These are phyloP conservation scores for Psephotus haematonotus DNA, from an alignment of 2,113 vertebrate genomes.

Conservation along the genomic window DNA sequence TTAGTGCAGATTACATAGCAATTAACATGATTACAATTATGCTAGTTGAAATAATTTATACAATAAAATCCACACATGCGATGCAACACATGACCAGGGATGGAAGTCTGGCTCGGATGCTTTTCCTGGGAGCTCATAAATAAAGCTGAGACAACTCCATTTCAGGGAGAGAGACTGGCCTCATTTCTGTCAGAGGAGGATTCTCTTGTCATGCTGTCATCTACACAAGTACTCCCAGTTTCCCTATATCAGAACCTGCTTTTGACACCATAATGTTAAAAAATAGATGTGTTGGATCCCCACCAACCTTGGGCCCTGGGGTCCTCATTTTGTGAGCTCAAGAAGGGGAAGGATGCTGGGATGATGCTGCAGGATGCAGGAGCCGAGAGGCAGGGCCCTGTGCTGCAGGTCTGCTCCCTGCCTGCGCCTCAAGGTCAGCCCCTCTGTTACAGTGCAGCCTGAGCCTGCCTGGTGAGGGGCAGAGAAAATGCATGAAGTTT, in stretches of 20 bases:
- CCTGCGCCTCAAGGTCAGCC: background rate
- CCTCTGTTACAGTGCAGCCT: background rate
- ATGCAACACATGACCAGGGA: conserved; percentile 46
- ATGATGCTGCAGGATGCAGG: background rate
- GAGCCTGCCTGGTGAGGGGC: background rate
- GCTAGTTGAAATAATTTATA: conserved; percentile 73
- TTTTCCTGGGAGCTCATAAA: background rate
- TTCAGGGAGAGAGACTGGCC: background rate
- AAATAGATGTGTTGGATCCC: background rate
- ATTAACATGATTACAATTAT: conserved; percentile 80
- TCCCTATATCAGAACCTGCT: background rate
- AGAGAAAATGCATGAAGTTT: background rate
- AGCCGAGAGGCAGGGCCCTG: background rate
- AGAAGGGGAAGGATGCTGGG: background rate
- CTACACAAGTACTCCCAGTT: background rate
- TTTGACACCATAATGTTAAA: background rate
- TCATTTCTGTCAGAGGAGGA: conserved; percentile 23
- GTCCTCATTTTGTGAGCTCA: background rate
- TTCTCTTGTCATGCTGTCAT: background rate
- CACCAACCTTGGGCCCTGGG: background rate
- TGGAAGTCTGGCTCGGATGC: background rate
- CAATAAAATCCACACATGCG: conserved; percentile 69
- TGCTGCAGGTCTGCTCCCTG: background rate
- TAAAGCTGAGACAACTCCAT: background rate
- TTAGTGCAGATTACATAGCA: conserved; percentile 79